Evolutionary conservation across 2,797 vertebrate species (phyloP), one percentile per base, ranked within the genome.

Genomic region (Chiloscyllium punctatum): DNA sequence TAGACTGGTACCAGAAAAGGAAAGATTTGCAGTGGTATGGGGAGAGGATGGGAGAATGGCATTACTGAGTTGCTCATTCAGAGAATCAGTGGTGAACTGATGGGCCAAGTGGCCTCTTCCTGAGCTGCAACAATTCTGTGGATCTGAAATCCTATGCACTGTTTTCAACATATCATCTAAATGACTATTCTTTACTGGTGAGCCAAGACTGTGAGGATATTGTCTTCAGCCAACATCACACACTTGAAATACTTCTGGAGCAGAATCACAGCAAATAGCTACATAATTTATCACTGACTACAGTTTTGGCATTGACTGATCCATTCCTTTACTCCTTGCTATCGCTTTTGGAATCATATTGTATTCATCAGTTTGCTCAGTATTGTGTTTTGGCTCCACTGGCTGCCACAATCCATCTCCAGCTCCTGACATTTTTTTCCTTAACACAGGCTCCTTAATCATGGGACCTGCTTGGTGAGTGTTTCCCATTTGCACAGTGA

Each of bases 391-490:
- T 68, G 90, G 33, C 66, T 42, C 62, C 62, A 92, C 62, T 25
- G n/a, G n/a, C 66, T 92, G 62, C 18, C 18, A 69, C 90, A 69
- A 92, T 92, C 90, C 33, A 69, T 92, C 90, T 92, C n/a, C n/a
- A 33, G 57, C 88, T 91, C 18, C n/a, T 69, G 62, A 37, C 18
- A 92, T 25, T 23, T 68, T 69, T 69, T 66, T 42, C n/a, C 68
- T 62, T 62, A 68, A 42, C 33, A n/a, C 66, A 77, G 37, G n/a
- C n/a, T 66, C 37, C 66, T 92, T 92, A 69, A 92, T 92, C 90
- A 92, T 37, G 23, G 66, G 62, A 69, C n/a, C 33, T n/a, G 23
- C 68, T 92, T 92, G 66, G 66, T 25, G 66, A 69, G 30, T 92
- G 42, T 92, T 92, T 92, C 90, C 42, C 90, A n/a, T 69, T 92